A percentile compares a stretch with the other conserved stretches of the same genome.
Evolutionary conservation across 2,888 invertebrate genomes (phyloP).

Genomic region (Hypercompe scribonia): DNA sequence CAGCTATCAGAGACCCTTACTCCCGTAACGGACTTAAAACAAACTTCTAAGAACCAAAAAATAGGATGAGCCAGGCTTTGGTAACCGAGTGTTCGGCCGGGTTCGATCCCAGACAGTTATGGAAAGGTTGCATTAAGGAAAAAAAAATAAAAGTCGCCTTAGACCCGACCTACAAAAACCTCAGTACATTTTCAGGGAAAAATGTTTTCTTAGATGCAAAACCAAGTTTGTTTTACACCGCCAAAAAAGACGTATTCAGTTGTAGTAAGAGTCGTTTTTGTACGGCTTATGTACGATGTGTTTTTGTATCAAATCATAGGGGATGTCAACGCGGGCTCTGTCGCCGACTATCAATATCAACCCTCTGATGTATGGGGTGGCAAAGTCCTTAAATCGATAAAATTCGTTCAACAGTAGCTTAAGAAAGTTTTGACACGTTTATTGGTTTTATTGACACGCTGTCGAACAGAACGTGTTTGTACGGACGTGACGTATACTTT

Average conservation of each 20-base stretch:
- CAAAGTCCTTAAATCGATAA: slow-evolving; percentile 82
- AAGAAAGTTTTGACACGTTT: slow-evolving; percentile 77
- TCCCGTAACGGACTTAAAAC: slow-evolving; percentile 36
- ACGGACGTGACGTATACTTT: slow-evolving; percentile 13
- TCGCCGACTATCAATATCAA: slow-evolving; percentile 84
- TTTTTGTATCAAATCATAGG: slow-evolving; percentile 57
- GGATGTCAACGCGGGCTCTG: slow-evolving; percentile 72
- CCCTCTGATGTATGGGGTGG: slow-evolving; percentile 82
- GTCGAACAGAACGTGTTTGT: slow-evolving; percentile 58
- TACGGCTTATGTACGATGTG: slow-evolving; percentile 36
- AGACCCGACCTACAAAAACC: slow-evolving; percentile 74
- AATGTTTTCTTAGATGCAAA: slow-evolving; percentile 78
- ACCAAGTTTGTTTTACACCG: slow-evolving; percentile 64
- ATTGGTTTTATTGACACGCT: slow-evolving; percentile 80
- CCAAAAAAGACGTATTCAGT: slow-evolving; percentile 35
- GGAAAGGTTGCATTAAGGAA: slow-evolving; percentile 75
- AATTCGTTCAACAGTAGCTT: slow-evolving; percentile 79
- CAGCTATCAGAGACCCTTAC: slow-evolving; percentile 9
- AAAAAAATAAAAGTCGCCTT: slow-evolving; percentile 63
- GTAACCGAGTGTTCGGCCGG: slow-evolving; percentile 71
- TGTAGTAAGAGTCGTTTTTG: slow-evolving; percentile 48
- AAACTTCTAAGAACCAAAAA: slow-evolving; percentile 40
- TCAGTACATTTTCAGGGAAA: slow-evolving; percentile 73
- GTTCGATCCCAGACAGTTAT: slow-evolving; percentile 80
- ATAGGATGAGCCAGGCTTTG: slow-evolving; percentile 70